Evolutionary conservation across 2,888 invertebrate genomes (phyloP).

Genomic region (Caenorhabditis zanzibari): DNA sequence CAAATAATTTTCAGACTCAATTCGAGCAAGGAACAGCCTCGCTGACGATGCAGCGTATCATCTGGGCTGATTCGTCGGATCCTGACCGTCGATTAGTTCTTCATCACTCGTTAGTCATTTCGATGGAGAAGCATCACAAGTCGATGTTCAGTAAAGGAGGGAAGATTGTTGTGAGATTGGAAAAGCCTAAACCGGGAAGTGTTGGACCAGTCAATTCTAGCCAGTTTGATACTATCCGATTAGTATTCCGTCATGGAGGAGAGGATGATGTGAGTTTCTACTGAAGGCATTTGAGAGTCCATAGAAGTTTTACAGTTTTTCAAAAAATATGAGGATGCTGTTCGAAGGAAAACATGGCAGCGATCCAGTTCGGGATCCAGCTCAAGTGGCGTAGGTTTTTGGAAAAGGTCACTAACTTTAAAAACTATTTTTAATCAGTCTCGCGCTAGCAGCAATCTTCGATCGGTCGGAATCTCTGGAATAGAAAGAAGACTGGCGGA

Average conservation of each 20-base stretch:
- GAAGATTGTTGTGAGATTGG: slow-evolving; percentile 78
- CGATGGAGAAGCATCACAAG: slow-evolving; percentile 81
- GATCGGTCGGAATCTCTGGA: slow-evolving; percentile 90
- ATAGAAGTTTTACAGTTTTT: slow-evolving; percentile 77
- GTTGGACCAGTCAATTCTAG: slow-evolving; percentile 79
- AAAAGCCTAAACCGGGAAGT: slow-evolving; percentile 64
- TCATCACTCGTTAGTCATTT: slow-evolving; percentile 82
- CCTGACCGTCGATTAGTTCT: slow-evolving; percentile 81
- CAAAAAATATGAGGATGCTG: slow-evolving; percentile 80
- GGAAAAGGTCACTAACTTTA: not conserved
- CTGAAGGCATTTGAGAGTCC: not conserved
- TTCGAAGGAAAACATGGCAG: slow-evolving; percentile 81
- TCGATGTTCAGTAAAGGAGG: slow-evolving; percentile 82
- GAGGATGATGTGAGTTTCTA: slow-evolving; percentile 80
- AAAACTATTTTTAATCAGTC: slow-evolving; percentile 64
- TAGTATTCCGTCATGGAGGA: slow-evolving; percentile 80
- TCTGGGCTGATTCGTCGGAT: slow-evolving; percentile 83
- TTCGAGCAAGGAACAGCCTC: slow-evolving; percentile 83
- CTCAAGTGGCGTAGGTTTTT: slow-evolving; percentile 77
- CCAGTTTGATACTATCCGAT: slow-evolving; percentile 72
- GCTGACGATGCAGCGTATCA: slow-evolving; percentile 81
- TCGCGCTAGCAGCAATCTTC: slow-evolving; percentile 80
- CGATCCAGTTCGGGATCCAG: slow-evolving; percentile 81
- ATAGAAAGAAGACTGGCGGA: slow-evolving; percentile 95
- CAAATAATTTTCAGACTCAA: slow-evolving; percentile 72